Conservation (phyloP, 2,888 invertebrate genomes). For the Aquatica leii region DNA sequence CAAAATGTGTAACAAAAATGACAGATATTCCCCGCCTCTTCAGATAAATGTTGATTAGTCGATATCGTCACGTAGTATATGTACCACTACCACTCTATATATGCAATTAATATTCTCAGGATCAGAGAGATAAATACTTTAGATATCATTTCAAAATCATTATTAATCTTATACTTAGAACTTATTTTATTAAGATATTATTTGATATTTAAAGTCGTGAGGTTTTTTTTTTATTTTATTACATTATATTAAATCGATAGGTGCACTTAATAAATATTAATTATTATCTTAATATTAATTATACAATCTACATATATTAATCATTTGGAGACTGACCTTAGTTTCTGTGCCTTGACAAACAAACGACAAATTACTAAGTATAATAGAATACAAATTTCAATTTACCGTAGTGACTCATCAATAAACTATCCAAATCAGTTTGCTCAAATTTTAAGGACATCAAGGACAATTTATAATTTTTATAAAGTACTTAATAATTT, state of each 20-base stretch:
- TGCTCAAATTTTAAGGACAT: not conserved
- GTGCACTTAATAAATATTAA: not conserved
- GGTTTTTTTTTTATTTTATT: no score
- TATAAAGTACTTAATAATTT: not conserved
- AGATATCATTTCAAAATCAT: slow-evolving; percentile 17
- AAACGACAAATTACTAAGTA: no score
- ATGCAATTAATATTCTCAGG: slow-evolving; percentile 26
- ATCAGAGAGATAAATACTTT: slow-evolving; percentile 19
- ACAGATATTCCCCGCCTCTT: slow-evolving; percentile 23
- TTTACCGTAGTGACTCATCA: not conserved
- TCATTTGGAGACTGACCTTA: not conserved
- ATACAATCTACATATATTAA: not conserved
- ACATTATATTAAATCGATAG: no score
- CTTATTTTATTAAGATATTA: slow-evolving; percentile 8
- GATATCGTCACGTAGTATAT: slow-evolving; percentile 31
- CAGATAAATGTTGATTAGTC: slow-evolving; percentile 22
- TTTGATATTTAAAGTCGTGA: no score
- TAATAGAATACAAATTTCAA: not conserved
- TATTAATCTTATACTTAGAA: slow-evolving; percentile 9
- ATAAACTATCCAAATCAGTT: not conserved
- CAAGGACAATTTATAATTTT: not conserved
- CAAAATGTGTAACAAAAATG: slow-evolving; percentile 27
- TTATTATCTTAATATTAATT: slow-evolving; percentile 9
- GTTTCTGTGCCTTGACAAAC: not conserved
- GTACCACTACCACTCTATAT: slow-evolving; percentile 9